A percentile compares a stretch with the other conserved stretches of the same genome.
Evolutionary conservation across 2,797 vertebrate genomes (phyloP).

Genomic region (Alca torda): DNA sequence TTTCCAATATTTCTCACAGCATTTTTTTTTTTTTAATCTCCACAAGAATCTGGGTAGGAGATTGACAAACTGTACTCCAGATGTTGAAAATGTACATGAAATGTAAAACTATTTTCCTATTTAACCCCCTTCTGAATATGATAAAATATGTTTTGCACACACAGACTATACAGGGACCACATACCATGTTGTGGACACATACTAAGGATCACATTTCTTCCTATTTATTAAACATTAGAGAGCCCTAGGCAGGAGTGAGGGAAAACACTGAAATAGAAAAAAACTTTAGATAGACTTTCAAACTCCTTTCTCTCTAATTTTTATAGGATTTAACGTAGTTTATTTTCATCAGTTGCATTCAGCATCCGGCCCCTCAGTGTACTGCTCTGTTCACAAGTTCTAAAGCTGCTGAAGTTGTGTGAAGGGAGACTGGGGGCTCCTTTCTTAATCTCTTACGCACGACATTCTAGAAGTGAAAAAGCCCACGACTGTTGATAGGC

Average conservation of each 20-base stretch:
- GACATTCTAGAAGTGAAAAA: not conserved
- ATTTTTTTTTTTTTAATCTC: not conserved
- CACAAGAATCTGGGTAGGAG: not conserved
- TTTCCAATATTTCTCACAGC: not conserved
- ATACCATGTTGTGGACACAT: not conserved
- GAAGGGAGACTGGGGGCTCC: not conserved
- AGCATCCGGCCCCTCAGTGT: not conserved
- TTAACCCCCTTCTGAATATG: not conserved
- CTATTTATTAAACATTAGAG: not conserved
- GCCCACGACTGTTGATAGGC: not conserved
- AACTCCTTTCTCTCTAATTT: not conserved
- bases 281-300: not conserved
- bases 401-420: not conserved
- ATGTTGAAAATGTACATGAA: not conserved
- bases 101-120: not conserved
- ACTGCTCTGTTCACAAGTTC: not conserved
- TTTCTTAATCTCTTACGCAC: not conserved
- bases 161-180: not conserved
- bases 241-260: not conserved
- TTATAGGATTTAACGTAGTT: not conserved
- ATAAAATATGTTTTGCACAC: not conserved
- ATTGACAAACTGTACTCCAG: not conserved
- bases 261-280: not conserved
- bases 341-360: not conserved
- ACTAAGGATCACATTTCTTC: not conserved